phyloP scores from a whole-genome alignment of 1,140 invertebrate genomes.

The Trachymyrmex cornetzi region DNA sequence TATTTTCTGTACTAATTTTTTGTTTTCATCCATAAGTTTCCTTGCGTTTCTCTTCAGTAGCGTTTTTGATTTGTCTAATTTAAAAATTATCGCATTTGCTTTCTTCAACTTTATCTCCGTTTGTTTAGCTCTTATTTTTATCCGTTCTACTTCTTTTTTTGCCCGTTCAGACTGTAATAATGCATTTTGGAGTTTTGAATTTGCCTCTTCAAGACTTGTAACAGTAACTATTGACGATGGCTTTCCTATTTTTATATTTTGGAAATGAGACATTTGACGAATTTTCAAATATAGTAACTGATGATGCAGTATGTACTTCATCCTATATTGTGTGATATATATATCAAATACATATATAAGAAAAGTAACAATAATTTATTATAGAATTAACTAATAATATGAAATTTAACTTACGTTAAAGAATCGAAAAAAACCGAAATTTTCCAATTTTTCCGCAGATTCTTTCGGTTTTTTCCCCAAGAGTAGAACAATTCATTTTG shows the following conservation, averaged over 20 bases:
- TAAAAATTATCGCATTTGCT: not conserved
- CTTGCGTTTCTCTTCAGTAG: not conserved
- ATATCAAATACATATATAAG: not conserved
- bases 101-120: not conserved
- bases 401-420: not conserved
- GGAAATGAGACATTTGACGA: too few species aligned
- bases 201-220: too few species aligned
- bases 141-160: not conserved
- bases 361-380: slow-evolving; percentile 7
- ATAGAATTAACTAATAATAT: not conserved
- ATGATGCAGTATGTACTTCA: not conserved
- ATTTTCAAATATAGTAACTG: too few species aligned
- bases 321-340: not conserved
- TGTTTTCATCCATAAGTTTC: not conserved
- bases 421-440: too few species aligned
- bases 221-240: too few species aligned
- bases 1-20: not conserved
- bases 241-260: too few species aligned
- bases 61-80: not conserved
- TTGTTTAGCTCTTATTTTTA: too few species aligned
- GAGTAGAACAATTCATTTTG: too few species aligned
- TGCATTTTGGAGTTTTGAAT: too few species aligned
- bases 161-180: not conserved
- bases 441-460: too few species aligned
- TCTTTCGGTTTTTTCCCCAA: too few species aligned